Evolutionary conservation across 2,888 invertebrate genomes (phyloP), one percentile per base, ranked within the genome.

Genomic region (Ischnura elegans): DNA sequence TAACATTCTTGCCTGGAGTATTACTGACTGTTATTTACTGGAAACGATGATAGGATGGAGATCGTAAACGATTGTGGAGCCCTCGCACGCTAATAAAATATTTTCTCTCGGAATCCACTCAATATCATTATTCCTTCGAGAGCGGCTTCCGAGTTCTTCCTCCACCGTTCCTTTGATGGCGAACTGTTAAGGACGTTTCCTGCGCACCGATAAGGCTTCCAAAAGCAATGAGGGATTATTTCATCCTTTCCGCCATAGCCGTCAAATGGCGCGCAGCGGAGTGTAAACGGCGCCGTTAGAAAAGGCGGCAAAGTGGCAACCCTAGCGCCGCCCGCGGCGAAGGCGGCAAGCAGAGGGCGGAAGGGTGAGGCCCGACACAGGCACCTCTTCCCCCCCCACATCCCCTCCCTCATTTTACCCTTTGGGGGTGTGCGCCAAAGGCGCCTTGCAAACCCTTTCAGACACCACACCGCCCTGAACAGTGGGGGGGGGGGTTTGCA

Each of bases 221-320:
- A n/a, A n/a, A n/a, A n/a, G n/a, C n/a, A n/a, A n/a, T n/a, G 19
- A 51, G 51, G 13, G 2, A 51, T 51, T 51, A 51, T 13, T 51
- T 51, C 51, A 51, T 2, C 51, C 51, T 51, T 51, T 85, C 87
- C 43, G 87, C 51, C 25, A 16, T 25, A 46, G 43, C 45, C 86
- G 51, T 51, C 43, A 85, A 45, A 85, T 85, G 76, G 93, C 84
- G 47, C 55, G 84, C 55, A 84, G 4, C 36, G 29, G 36, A 76
- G 76, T 2, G 36, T 76, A 36, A 76, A 16, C 13, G 76, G 76
- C 36, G 76, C 76, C 76, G 36, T 76, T 76, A 76, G 76, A 76
- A 76, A 36, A 76, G 76, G 76, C 76, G 76, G 29, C 76, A 76
- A 76, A 76, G 76, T 29, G 76, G 76, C 76, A 76, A 76, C 10